Conservation (phyloP, 2,888 invertebrate species). For the Thysanoteuthis rhombus region DNA sequence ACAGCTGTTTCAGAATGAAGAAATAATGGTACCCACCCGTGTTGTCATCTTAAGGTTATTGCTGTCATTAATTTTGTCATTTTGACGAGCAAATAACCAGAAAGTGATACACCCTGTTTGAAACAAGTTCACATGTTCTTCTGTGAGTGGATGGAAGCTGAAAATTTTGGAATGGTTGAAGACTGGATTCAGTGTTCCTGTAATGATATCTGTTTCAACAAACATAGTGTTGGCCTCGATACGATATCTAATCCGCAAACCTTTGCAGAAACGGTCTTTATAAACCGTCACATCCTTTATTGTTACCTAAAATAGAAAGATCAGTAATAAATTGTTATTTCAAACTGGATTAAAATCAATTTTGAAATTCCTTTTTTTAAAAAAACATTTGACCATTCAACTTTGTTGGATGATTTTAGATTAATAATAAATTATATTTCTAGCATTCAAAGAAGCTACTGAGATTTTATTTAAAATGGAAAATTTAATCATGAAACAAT, state of each 20-base stretch:
- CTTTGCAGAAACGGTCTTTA: slow-evolving; percentile 64
- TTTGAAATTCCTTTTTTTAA: too few relatives aligned
- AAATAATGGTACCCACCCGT: slow-evolving; percentile 51
- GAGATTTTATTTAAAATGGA: too few relatives aligned
- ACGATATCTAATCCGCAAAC: slow-evolving; percentile 61
- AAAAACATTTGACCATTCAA: too few relatives aligned
- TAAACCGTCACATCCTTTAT: slow-evolving; percentile 57
- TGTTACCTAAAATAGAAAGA: slow-evolving; percentile 50
- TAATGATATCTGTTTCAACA: slow-evolving; percentile 58
- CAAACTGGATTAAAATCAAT: too few relatives aligned
- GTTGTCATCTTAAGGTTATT: slow-evolving; percentile 65
- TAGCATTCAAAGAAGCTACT: too few relatives aligned
- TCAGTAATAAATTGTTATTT: not conserved
- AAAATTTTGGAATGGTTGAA: slow-evolving; percentile 63
- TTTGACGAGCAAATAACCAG: slow-evolving; percentile 65
- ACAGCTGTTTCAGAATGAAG: not conserved
- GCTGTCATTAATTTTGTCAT: slow-evolving; percentile 59
- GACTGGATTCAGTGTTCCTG: slow-evolving; percentile 59
- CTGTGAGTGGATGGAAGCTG: slow-evolving; percentile 54
- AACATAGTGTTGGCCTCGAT: slow-evolving; percentile 58
- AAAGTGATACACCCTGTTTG: slow-evolving; percentile 65
- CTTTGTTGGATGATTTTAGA: too few relatives aligned
- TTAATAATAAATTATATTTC: too few relatives aligned
- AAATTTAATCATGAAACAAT: too few relatives aligned
- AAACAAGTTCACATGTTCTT: slow-evolving; percentile 67